Conservation (phyloP, 2,888 invertebrate species). For the Nysson spinosus region DNA sequence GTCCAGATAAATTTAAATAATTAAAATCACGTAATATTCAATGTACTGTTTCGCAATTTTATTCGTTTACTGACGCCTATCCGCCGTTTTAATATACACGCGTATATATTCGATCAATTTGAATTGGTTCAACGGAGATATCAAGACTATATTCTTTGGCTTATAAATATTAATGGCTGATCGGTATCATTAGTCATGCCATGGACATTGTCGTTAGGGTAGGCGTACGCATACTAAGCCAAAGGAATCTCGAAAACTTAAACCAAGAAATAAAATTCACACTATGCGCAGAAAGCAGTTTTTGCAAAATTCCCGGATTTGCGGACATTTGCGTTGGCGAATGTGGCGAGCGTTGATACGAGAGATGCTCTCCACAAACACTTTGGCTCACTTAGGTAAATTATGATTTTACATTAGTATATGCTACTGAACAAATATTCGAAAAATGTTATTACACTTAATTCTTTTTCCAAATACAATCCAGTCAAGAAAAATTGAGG, state of each 20-base stretch:
- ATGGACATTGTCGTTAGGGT: slow-evolving; percentile 19
- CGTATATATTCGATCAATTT: too few relatives aligned
- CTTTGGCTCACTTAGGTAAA: slow-evolving; percentile 86
- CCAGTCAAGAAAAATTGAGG: slow-evolving; percentile 87
- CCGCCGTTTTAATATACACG: too few relatives aligned
- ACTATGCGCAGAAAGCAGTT: slow-evolving; percentile 87
- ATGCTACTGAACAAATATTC: too few relatives aligned
- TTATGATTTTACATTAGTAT: neutral
- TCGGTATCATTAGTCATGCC: slow-evolving; percentile 3
- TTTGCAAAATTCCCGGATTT: slow-evolving; percentile 94
- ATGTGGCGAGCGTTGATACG: slow-evolving; percentile 97
- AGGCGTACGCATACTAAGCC: slow-evolving; percentile 4
- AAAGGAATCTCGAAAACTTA: slow-evolving; percentile 22
- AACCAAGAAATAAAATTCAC: slow-evolving; percentile 18
- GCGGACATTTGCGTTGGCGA: slow-evolving; percentile 91
- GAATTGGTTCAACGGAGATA: neutral
- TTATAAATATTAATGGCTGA: slow-evolving; percentile 1
- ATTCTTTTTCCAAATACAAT: too few relatives aligned
- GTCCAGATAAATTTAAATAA: too few relatives aligned
- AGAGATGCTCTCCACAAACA: slow-evolving; percentile 90
- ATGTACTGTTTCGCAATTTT: too few relatives aligned
- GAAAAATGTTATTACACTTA: too few relatives aligned
- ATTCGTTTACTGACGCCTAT: too few relatives aligned
- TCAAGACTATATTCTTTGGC: neutral
- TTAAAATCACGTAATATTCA: too few relatives aligned